Base-by-base conservation (phyloP, 1,140 invertebrate genomes). In the Triops cancriformis region DNA sequence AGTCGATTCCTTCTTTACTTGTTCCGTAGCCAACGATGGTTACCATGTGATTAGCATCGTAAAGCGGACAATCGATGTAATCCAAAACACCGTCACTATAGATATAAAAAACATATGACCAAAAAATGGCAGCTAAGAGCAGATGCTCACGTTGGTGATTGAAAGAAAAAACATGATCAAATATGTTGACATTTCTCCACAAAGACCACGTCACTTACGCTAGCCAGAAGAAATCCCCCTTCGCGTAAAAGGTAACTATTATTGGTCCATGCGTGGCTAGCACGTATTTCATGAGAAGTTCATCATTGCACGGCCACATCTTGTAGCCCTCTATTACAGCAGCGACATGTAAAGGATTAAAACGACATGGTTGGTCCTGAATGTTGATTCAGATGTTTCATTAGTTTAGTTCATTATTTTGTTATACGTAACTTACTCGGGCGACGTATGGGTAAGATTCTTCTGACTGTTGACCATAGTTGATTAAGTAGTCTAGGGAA, bases 11-110 rank as follows among this genome's bases (percentile, higher is more conserved):
- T 75, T 83, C 81, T 84, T 84, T 83, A 79, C 84, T 82, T 26
- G 84, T 74, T 79, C 87, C 85, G 83, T 87, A 88, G 1, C 87
- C 87, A 26, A 87, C 86, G 79, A 88, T 86, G 26, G 72, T 41
- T 3, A 87, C 85, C 41, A 86, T 86, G 81, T 87, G 87, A 79
- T 88, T 84, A 14, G 80, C n/a, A 1, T 64, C 51, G 5, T 64
- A 37, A 23, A 78, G 81, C 73, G 72, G 26, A 79, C 80, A 83
- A 26, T 79, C 72, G 14, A 74, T 42, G 7, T 82, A 80, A 73
- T 82, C 77, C 76, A 83, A 84, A 72, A 84, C 77, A 11, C 83
- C 83, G 41, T 64, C 76, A 11, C 76, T 77, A 43, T 81, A 80
- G 31, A 78, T 18, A 43, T 3, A 42, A 76, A 14, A 5, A 64